Percentiles rank a stretch among this genome's conserved stretches.
phyloP scores from a whole-genome alignment of 2,888 invertebrate genomes.

The Phlogophora meticulosa region DNA sequence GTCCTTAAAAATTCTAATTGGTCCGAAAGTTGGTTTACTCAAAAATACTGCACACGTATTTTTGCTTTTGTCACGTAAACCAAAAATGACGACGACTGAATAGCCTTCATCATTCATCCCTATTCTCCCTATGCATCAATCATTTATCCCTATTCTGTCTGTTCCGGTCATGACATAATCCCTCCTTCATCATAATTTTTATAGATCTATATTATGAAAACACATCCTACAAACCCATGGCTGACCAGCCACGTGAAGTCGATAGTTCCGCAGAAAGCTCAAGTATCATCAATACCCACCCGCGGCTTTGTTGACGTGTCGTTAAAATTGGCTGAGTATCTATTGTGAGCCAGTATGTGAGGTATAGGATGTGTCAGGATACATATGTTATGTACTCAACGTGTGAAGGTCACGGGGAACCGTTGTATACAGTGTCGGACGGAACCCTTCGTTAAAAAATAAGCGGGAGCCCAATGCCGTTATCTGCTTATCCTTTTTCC shows the following conservation, averaged over 20 bases:
- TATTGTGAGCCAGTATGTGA: slow-evolving; percentile 1
- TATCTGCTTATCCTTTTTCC: too few relatives aligned
- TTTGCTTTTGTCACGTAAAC: too few relatives aligned
- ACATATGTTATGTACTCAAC: background rate
- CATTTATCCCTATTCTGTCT: too few relatives aligned
- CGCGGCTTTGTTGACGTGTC: background rate
- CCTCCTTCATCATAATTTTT: too few relatives aligned
- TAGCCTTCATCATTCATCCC: too few relatives aligned
- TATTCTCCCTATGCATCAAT: too few relatives aligned
- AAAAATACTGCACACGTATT: too few relatives aligned
- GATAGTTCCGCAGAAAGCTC: slow-evolving; percentile 10
- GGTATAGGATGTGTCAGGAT: background rate
- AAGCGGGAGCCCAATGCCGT: too few relatives aligned
- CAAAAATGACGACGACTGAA: too few relatives aligned
- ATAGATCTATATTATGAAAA: background rate
- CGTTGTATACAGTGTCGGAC: background rate
- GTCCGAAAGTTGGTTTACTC: too few relatives aligned
- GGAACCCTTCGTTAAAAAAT: background rate
- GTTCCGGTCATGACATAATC: too few relatives aligned
- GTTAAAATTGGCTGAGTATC: slow-evolving; percentile 13
- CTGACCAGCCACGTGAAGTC: background rate
- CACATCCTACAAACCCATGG: background rate
- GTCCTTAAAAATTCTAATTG: too few relatives aligned
- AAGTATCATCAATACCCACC: slow-evolving; percentile 10
- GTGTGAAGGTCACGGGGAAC: slow-evolving; percentile 18